Evolutionary conservation across 2,113 vertebrate genomes (phyloP).

Genomic region (Nycticebus coucang): DNA sequence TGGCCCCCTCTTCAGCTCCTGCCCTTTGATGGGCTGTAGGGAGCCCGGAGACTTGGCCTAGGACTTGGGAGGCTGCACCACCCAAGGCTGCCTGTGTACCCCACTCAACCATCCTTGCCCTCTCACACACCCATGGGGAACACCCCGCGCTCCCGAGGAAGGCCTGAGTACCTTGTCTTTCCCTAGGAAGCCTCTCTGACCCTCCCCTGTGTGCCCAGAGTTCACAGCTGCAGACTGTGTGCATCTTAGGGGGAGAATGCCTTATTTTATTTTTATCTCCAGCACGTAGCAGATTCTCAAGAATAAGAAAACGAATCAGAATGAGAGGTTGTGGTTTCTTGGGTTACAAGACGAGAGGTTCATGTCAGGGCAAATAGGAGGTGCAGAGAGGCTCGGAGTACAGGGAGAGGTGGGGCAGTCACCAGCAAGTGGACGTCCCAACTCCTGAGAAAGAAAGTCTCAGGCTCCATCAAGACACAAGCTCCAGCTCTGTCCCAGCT

Average conservation of each 20-base stretch:
- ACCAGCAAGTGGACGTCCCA: background rate
- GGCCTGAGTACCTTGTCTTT: fast-evolving
- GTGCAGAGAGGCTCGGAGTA: background rate
- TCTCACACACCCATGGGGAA: background rate
- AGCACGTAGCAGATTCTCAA: background rate
- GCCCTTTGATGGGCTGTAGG: background rate
- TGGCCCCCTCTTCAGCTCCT: background rate
- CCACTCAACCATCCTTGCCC: background rate
- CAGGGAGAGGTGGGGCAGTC: fast-evolving
- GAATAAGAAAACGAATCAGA: background rate
- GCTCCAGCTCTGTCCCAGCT: background rate
- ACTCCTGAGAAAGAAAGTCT: background rate
- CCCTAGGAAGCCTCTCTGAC: too few relatives aligned
- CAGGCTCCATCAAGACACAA: background rate
- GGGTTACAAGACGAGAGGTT: background rate
- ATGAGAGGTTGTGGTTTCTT: background rate
- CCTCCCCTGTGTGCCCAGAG: background rate
- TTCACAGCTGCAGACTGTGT: too few relatives aligned
- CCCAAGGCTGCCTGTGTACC: background rate
- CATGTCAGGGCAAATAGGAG: background rate
- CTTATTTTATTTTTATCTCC: background rate
- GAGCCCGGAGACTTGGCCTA: background rate
- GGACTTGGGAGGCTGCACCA: too few relatives aligned
- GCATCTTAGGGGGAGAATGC: fast-evolving
- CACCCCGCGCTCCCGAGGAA: fast-evolving